Base-by-base conservation (phyloP, 2,113 vertebrate species). In the Cyprinodon tularosa region DNA sequence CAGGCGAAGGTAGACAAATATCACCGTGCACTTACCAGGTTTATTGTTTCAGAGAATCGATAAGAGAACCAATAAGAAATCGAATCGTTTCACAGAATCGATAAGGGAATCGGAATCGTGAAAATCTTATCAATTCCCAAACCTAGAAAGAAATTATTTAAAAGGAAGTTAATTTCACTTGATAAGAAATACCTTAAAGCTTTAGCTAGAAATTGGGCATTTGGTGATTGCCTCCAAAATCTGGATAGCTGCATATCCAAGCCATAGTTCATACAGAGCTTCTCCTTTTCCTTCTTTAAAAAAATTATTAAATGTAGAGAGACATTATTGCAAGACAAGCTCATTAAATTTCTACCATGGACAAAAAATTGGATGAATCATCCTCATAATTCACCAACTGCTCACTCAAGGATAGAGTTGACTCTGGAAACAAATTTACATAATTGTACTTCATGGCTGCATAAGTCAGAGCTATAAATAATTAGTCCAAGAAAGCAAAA, bases 281-380 rank as follows among this genome's bases (percentile, higher is more conserved):
- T 72, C 22, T 39, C 45, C 44, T 70, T 67, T 79, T 84, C 57
- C 50, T 74, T 76, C 60, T 57, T 14, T 79, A 74, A 77, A 80
- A 74, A 85, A 74, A 84, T 65, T 62, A 68, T 57, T 73, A 73
- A 75, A 68, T 2, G 6, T 44, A 72, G 60, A 68, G 37, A 45
- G 29, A 10, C 80, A 66, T 81, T 78, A 67, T 72, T 53, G 22
- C 37, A 72, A 79, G 68, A 76, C 12, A 17, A 20, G 17, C 38
- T 59, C 42, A 78, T 77, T 57, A 60, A 22, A 50, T 53, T 20
- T 45, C 10, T 57, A 59, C 62, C 45, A 15, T 59, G 74, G 8
- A n/a, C 48, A 67, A 60, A 71, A 74, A 68, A 59, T 57, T 63
- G 12, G 10, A 68, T 20, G 44, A 75, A 83, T 80, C 71, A 64